Conservation (phyloP, 2,797 vertebrate species). For the Stomatorhinus walkeri region DNA sequence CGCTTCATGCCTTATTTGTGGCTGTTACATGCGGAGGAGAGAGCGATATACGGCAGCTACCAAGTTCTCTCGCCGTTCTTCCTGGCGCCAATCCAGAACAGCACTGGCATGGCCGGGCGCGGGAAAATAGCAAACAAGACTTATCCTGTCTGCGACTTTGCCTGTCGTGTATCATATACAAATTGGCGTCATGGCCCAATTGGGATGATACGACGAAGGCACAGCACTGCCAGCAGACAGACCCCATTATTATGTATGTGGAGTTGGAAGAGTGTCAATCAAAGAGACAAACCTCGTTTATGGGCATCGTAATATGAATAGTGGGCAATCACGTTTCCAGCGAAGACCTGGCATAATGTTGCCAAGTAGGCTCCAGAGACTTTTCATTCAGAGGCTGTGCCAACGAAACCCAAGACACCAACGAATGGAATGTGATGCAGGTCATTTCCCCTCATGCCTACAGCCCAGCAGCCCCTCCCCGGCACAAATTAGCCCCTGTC, state of each 20-base stretch:
- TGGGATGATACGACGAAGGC: not conserved
- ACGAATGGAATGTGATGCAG: constrained; percentile 37
- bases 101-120: constrained; percentile 31
- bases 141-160: constrained; percentile 46
- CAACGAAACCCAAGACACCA: constrained; percentile 37
- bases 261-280: not conserved
- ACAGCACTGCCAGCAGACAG: not conserved
- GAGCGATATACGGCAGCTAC: constrained; percentile 20
- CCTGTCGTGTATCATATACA: constrained; percentile 32
- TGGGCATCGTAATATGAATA: not conserved
- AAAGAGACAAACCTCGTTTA: not conserved
- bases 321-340: constrained; percentile 13
- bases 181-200: constrained; percentile 10
- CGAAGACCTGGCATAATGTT: constrained; percentile 24
- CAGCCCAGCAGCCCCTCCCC: not conserved
- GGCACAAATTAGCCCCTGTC: not conserved
- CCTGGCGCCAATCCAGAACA: constrained; percentile 41
- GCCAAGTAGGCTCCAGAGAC: constrained; percentile 13
- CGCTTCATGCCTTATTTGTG: constrained; percentile 27
- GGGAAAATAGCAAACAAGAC: constrained; percentile 48
- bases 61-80: constrained; percentile 48
- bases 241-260: not conserved
- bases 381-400: constrained; percentile 13
- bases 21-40: constrained; percentile 36
- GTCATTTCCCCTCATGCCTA: not conserved